Evolutionary conservation across 2,888 invertebrate genomes (phyloP), one percentile per base, ranked within the genome.

Genomic region (Agriopis marginaria): DNA sequence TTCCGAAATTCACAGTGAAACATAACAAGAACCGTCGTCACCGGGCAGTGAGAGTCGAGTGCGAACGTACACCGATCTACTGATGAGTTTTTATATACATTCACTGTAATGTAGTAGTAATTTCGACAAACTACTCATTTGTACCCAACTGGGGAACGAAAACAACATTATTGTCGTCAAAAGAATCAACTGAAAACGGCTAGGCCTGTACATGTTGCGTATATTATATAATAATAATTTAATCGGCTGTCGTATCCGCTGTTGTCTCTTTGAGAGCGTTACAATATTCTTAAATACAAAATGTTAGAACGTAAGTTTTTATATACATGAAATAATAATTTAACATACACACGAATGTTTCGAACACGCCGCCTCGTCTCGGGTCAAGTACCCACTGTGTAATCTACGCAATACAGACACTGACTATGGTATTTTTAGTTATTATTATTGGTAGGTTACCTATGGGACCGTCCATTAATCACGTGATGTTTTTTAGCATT

Each of bases 301-400:
- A 89, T 85, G 86, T 88, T 89, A 88, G 39, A 66, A 89, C 89
- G 65, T 86, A 87, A 84, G 77, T 78, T 79, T 80, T 86, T 92
- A 93, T 93, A 89, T 91, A 93, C 92, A 92, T 85, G 83, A 88
- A 92, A 90, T 90, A 86, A 91, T 91, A 91, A 89, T 89, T 88
- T 86, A 90, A 88, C 89, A 86, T 89, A 90, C 88, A 88, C 58
- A 74, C 51, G 65, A 68, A 72, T 54, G 63, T 68, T 67, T 70
- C 68, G 63, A 70, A 71, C 69, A 71, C 75, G 70, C 71, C 63
- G 71, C 74, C 66, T 71, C 64, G 47, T 32, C 14, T 63, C 39
- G 54, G 40, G 17, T 17, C 14, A 8, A 49, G 50, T 23, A 4
- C 6, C 42, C 56, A 17, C 14, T 10, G 17, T 44, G 56, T 17